phyloP scores from a whole-genome alignment of 2,113 vertebrate genomes.

The Archilochus colubris region DNA sequence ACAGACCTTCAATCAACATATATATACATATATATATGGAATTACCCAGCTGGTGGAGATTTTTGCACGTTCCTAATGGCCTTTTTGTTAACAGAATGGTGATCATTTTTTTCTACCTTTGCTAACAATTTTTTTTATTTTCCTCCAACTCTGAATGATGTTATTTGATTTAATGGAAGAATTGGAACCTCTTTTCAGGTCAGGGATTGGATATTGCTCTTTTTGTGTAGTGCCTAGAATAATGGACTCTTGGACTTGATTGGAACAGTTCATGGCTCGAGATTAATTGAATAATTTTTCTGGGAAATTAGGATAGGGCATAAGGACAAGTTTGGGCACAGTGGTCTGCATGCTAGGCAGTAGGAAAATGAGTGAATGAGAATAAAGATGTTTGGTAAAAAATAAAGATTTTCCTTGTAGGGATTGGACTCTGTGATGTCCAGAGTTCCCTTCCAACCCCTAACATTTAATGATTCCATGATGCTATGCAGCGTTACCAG shows the following conservation, averaged over 20 bases:
- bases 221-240: slow-evolving; percentile 16
- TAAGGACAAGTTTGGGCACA: not conserved
- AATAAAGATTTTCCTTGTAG: not conserved
- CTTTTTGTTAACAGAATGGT: not conserved
- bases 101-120: not conserved
- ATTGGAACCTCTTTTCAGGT: not conserved
- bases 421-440: no score
- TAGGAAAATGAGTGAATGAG: not conserved
- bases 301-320: not conserved
- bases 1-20: not conserved
- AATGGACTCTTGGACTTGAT: slow-evolving; percentile 18
- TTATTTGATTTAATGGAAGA: slow-evolving; percentile 25
- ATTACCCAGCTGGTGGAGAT: not conserved
- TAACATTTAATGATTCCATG: no score
- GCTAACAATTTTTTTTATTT: not conserved
- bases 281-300: slow-evolving; percentile 30
- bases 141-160: not conserved
- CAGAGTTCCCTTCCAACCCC: no score
- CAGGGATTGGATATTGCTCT: not conserved
- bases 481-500: not conserved
- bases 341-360: not conserved
- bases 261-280: slow-evolving; percentile 19
- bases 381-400: not conserved
- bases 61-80: not conserved
- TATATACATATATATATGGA: not conserved